Base-by-base conservation (phyloP, 2,888 invertebrate genomes). In the Odontomyia ornata region DNA sequence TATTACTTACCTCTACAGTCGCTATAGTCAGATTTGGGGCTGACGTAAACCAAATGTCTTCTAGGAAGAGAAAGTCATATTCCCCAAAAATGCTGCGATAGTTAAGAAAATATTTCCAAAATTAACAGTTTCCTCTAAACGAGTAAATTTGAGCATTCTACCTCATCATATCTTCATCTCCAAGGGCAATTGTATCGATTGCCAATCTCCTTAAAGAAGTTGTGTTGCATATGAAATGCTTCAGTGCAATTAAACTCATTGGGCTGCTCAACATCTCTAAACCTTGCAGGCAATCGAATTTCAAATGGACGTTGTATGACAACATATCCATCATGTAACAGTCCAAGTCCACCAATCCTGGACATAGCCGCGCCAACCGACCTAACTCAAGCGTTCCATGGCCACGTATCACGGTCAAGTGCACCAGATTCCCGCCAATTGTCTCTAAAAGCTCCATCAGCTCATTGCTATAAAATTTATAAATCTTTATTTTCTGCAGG, bases 31-130 rank as follows among this genome's bases (percentile, higher is more conserved):
- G 86, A 69, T 90, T 89, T 9, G 90, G 90, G 0, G 92, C 92
- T 82, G 90, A 88, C 1, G 92, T 91, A 80, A 93, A 91, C 91
- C 92, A 92, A 77, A 93, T 86, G 77, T 91, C 90, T 86, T 92
- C 92, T 57, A 93, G 86, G 78, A 88, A 85, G 43, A 88, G 86
- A 82, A 93, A 91, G 80, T 91, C 90, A 83, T 91, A 88, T 71
- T 91, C 90, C 21, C 90, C 90, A 80, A 92, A 88, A 83, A 93
- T 88, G 82, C 92, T 91, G 86, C 81, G 89, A 18, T 73, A 30
- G 11, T 25, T 87, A 79, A 71, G 64, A 47, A 75, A 52, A 43
- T n/a, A 62, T 11, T 75, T 21, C 11, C 23, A 56, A 0, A 62
- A 62, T 71, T 71, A 52, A n/a, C n/a, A 18, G 1, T 11, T n/a